These are phyloP conservation scores for Trachurus trachurus DNA, from an alignment of 2,797 vertebrate species.

Conservation along the genomic window DNA sequence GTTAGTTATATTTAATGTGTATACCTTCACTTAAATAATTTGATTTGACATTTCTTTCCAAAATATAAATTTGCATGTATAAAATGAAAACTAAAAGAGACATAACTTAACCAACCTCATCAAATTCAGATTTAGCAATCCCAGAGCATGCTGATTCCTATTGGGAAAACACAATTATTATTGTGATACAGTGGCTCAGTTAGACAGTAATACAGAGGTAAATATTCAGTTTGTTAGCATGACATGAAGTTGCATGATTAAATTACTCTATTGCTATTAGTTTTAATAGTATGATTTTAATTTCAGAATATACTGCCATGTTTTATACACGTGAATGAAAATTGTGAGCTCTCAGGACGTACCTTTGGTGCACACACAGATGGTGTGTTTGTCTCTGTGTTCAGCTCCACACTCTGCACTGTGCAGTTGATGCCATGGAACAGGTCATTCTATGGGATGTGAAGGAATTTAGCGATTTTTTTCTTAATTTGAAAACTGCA, in stretches of 20 bases:
- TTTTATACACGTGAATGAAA: not conserved
- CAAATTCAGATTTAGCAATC: slow-evolving; percentile 42
- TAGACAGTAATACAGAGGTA: not conserved
- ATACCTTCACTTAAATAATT: not conserved
- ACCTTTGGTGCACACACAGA: slow-evolving; percentile 78
- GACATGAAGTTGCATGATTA: not conserved
- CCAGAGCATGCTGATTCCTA: slow-evolving; percentile 72
- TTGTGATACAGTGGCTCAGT: not conserved
- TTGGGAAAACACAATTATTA: slow-evolving; percentile 6
- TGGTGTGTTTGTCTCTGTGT: slow-evolving; percentile 57
- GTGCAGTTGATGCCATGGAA: slow-evolving; percentile 81
- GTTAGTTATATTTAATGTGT: not conserved
- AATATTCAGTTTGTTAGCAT: not conserved
- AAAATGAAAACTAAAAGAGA: not conserved
- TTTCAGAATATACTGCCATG: not conserved
- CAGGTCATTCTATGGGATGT: slow-evolving; percentile 64
- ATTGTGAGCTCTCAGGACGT: not conserved
- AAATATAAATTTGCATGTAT: not conserved
- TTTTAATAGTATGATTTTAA: not conserved
- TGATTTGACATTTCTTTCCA: not conserved
- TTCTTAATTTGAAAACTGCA: not conserved
- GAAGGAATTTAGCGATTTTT: not conserved
- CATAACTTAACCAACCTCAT: slow-evolving; percentile 67
- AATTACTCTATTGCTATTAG: not conserved
- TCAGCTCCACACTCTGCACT: slow-evolving; percentile 70